phyloP scores from a whole-genome alignment of 2,113 vertebrate genomes.

The Dasyornis broadbenti region DNA sequence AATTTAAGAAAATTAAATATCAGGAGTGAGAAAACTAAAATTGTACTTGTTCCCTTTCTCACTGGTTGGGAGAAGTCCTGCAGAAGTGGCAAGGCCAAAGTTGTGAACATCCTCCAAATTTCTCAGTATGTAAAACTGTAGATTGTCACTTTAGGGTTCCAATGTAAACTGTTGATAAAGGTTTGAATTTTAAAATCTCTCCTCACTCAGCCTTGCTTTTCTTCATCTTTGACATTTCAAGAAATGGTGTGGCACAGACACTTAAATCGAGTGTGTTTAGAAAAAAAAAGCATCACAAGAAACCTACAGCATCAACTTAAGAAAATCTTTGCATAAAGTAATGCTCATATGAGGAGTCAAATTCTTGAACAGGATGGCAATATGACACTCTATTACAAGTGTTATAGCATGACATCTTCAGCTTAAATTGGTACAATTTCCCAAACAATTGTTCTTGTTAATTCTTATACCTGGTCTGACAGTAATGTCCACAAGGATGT shows the following conservation, averaged over 20 bases:
- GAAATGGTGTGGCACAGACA: not conserved
- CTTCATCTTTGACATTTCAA: not conserved
- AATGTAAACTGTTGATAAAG: not conserved
- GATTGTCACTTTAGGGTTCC: not conserved
- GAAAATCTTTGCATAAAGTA: not conserved
- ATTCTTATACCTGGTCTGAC: not conserved
- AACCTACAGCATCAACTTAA: not conserved
- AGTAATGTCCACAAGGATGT: not conserved
- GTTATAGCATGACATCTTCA: not conserved
- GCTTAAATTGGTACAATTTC: not conserved
- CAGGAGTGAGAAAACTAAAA: not conserved
- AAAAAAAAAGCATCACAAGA: not conserved
- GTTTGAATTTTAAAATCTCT: not conserved
- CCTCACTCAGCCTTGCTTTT: not conserved
- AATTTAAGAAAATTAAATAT: not conserved
- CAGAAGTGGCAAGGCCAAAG: not conserved
- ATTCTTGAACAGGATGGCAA: not conserved
- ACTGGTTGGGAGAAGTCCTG: not conserved
- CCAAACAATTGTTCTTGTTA: not conserved
- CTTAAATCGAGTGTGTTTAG: not conserved
- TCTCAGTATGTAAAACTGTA: not conserved
- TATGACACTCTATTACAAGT: not conserved
- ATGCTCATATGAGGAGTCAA: not conserved
- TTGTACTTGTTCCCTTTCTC: not conserved
- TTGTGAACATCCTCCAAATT: not conserved